These are phyloP conservation scores for Ctenopoma kingsleyae DNA, from an alignment of 2,797 vertebrate genomes.

Conservation along the genomic window DNA sequence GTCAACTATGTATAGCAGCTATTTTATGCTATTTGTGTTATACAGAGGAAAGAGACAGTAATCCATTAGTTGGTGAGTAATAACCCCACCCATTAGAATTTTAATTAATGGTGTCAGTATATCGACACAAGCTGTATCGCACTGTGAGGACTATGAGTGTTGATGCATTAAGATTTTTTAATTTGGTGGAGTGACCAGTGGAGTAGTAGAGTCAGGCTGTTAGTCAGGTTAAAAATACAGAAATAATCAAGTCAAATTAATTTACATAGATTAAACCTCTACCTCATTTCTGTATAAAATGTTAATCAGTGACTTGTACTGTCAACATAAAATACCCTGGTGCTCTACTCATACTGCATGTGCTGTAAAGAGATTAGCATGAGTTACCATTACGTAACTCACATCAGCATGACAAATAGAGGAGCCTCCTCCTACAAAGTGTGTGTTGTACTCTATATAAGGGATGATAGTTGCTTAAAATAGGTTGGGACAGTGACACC, in stretches of 20 bases:
- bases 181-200: not conserved
- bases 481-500: constrained; percentile 67
- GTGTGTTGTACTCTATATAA: constrained; percentile 41
- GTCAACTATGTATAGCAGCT: no score
- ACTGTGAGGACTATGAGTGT: no score
- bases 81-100: no score
- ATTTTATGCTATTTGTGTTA: no score
- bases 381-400: constrained; percentile 55
- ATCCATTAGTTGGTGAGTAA: no score
- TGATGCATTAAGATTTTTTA: not conserved
- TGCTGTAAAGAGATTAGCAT: constrained; percentile 46
- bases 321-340: constrained; percentile 8
- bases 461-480: constrained; percentile 65
- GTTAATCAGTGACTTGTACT: not conserved
- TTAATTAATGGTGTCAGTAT: no score
- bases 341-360: constrained; percentile 36
- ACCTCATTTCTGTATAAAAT: not conserved
- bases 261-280: not conserved
- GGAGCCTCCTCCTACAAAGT: constrained; percentile 46
- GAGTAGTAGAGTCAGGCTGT: no score
- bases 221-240: no score
- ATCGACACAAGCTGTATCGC: no score
- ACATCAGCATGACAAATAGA: constrained; percentile 41
- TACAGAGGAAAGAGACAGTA: no score
- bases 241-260: not conserved